Base-by-base conservation (phyloP, 2,888 invertebrate genomes). In the Tridacna gigas region DNA sequence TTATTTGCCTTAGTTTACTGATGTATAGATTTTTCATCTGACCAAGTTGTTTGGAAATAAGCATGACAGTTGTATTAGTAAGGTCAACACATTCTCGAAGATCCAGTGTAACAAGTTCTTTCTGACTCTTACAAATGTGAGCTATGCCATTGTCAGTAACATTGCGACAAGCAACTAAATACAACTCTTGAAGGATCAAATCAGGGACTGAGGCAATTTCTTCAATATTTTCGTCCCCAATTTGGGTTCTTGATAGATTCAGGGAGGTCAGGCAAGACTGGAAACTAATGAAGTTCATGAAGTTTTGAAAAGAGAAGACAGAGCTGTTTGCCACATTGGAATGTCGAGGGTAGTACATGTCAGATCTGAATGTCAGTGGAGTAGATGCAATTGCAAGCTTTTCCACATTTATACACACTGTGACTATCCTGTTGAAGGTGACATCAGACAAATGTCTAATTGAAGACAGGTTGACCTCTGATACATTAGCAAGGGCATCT, bases 371-470 rank as follows among this genome's bases (percentile, higher is more conserved):
- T 48, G 97, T 96, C 74, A 97, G 96, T 80, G 96, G 96, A 89
- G 97, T 97, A 13, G 96, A 96, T 47, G 96, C 96, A 84, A 97
- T 95, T 91, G 96, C 96, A 0, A 97, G 94, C 22, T 96, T 95
- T 83, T 96, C 95, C 25, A 97, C 92, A 79, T 95, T 95, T 66
- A 96, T 96, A 86, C 96, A 96, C 18, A 96, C 95, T 12, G 96
- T 95, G 2, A 96, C 95, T 91, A 97, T 95, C 90, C 97, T 96
- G 90, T 96, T 96, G 76, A 97, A 96, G 18, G 97, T 95, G n/a
- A 96, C 96, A 95, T 97, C 97, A 2, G 97, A 97, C 60, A 97
- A 95, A 93, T 97, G 97, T 86, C 97, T 96, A 92, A 97, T 97
- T 61, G 96, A 96, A 26, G 96, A 96, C 79, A 97, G 94, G 79